Conservation (phyloP, 2,888 invertebrate genomes). For the Dicyrtomina minuta region DNA sequence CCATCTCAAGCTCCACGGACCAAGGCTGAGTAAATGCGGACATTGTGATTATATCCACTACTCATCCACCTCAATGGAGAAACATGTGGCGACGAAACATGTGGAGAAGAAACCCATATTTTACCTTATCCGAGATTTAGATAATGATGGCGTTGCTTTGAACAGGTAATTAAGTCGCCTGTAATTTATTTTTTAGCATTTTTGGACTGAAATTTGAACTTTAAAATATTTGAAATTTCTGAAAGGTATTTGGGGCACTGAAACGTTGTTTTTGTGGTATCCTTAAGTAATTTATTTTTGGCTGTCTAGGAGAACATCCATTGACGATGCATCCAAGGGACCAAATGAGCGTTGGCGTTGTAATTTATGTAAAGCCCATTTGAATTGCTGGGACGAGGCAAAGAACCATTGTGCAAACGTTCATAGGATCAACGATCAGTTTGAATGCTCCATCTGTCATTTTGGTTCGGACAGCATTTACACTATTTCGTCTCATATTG, state of each 20-base stretch:
- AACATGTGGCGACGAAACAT: conserved; percentile 68
- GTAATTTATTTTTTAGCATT: neutral
- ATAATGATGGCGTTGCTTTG: conserved; percentile 54
- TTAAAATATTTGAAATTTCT: neutral
- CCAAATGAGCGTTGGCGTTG: conserved; percentile 66
- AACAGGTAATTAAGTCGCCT: conserved; percentile 25
- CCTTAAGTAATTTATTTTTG: neutral
- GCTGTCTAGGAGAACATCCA: conserved; percentile 38
- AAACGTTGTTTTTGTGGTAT: neutral
- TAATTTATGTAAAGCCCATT: conserved; percentile 67
- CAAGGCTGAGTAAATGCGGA: conserved; percentile 70
- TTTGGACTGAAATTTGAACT: neutral
- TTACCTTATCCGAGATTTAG: conserved; percentile 59
- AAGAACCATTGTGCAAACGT: conserved; percentile 62
- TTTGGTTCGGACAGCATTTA: conserved; percentile 56
- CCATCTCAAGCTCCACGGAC: conserved; percentile 76
- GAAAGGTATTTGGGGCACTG: neutral
- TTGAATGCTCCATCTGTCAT: conserved; percentile 69
- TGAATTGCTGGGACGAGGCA: conserved; percentile 64
- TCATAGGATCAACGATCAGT: conserved; percentile 70
- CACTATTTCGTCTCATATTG: conserved; percentile 35
- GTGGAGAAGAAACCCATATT: conserved; percentile 60
- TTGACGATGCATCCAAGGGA: conserved; percentile 35
- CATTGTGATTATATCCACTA: conserved; percentile 69
- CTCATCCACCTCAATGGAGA: conserved; percentile 64